Base-by-base conservation (phyloP, 2,888 invertebrate species). In the Chaetogeoica ovagalla region DNA sequence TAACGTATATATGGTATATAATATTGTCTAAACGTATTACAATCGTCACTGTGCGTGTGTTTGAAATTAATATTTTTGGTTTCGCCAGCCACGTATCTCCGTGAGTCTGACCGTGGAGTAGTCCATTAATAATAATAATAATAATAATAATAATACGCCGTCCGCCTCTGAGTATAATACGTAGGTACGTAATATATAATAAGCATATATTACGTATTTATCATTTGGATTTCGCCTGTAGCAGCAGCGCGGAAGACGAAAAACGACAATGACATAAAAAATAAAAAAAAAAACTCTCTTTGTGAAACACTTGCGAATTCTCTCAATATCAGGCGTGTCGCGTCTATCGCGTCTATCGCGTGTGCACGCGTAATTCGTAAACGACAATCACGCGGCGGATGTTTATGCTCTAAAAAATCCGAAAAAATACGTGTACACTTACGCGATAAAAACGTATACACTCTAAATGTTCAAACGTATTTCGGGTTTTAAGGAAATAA, bases 241-340 rank as follows among this genome's bases (percentile, higher is more conserved):
- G 57, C 66, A 43, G 75, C 68, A 59, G 57, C 66, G 57, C 66
- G 57, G 66, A 68, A 59, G 59, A 59, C 57, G 8, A 23, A 71
- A 21, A 19, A 2, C 37, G 6, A 43, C 43, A 43, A 59, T 59
- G 59, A 68, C 48, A 43, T 59, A 59, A 59, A 75, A 66, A 57
- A 57, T 57, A 63, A 55, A 19, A 69, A 69, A 62, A 30, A 63
- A 55, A 59, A 37, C 37, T 21, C 59, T 59, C 66, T 68, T 59
- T 3, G 21, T 43, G 39, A 30, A n/a, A 66, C 75, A 66, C 75
- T 66, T 59, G 66, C 65, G 59, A 75, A 75, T 66, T 75, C 66
- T 66, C 30, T 30, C 30, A 30, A 30, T 30, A 30, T 30, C 4
- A 30, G 30, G 30, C 30, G 30, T 30, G 30, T 30, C 30, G 2